These are phyloP conservation scores for Montipora capitata DNA, from an alignment of 92 coral and sea anemone species.

Conservation along the genomic window DNA sequence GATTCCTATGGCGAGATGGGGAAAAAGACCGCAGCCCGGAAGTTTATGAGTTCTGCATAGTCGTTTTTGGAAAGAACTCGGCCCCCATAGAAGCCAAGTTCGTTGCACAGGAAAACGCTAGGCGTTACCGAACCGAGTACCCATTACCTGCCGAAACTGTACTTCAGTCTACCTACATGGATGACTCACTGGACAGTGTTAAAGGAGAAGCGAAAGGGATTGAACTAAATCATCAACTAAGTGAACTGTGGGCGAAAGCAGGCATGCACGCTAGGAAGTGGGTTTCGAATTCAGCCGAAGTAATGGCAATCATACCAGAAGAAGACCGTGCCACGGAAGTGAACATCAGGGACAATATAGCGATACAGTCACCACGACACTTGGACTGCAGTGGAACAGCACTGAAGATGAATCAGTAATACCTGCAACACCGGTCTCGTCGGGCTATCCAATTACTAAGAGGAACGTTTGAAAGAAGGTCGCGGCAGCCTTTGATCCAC, in stretches of 20 bases:
- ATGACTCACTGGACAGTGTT: slow-evolving; percentile 8
- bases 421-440: slow-evolving; percentile 27
- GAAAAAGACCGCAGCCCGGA: slow-evolving; percentile 41
- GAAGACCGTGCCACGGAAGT: slow-evolving; percentile 55
- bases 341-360: slow-evolving; percentile 42
- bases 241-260: slow-evolving; percentile 44
- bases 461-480: no score
- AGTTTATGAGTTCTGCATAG: slow-evolving; percentile 51
- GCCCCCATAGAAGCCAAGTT: slow-evolving; percentile 64
- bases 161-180: slow-evolving; percentile 39
- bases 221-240: background rate
- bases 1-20: no score
- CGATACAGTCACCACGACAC: slow-evolving; percentile 36
- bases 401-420: slow-evolving; percentile 23
- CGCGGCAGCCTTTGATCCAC: no score
- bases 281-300: slow-evolving; percentile 61
- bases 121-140: background rate
- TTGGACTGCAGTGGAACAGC: slow-evolving; percentile 41
- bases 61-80: slow-evolving; percentile 67
- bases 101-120: slow-evolving; percentile 67
- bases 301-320: slow-evolving; percentile 35
- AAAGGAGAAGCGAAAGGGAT: no score
- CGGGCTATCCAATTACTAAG: no score
- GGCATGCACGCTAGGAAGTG: slow-evolving; percentile 74
- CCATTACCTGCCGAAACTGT: no score